phyloP scores from a whole-genome alignment of 2,888 invertebrate genomes.

The Oithona nana region DNA sequence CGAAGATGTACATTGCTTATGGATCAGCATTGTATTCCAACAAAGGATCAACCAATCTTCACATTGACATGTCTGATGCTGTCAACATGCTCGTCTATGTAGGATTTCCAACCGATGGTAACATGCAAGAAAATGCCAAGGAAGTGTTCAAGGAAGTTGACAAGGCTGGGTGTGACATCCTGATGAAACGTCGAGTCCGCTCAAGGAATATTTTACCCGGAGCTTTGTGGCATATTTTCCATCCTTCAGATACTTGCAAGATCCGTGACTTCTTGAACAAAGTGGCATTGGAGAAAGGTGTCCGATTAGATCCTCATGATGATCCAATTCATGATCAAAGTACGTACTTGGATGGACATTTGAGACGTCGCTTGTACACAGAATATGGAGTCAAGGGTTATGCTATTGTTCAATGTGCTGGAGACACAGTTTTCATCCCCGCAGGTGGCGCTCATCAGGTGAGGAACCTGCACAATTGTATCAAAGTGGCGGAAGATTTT shows the following conservation, averaged over 20 bases:
- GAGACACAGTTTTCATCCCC: slow-evolving; percentile 93
- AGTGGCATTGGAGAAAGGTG: slow-evolving; percentile 51
- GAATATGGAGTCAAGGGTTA: slow-evolving; percentile 92
- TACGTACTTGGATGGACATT: slow-evolving; percentile 72
- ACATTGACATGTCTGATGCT: slow-evolving; percentile 89
- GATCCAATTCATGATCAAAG: slow-evolving; percentile 96
- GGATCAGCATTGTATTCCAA: slow-evolving; percentile 59
- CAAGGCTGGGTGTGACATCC: slow-evolving; percentile 51
- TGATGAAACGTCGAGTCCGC: slow-evolving; percentile 58
- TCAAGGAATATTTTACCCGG: slow-evolving; percentile 65
- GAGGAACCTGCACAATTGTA: slow-evolving; percentile 84
- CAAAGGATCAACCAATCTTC: slow-evolving; percentile 87
- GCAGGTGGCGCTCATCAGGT: slow-evolving; percentile 99
- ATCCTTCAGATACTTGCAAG: slow-evolving; percentile 81
- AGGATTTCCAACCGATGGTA: slow-evolving; percentile 60
- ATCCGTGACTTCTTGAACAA: slow-evolving; percentile 76
- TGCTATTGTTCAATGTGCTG: slow-evolving; percentile 83
- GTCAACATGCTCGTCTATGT: slow-evolving; percentile 95
- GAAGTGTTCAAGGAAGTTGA: slow-evolving; percentile 21
- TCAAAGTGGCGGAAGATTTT: slow-evolving; percentile 95
- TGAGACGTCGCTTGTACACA: slow-evolving; percentile 65
- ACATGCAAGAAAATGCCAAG: slow-evolving; percentile 45
- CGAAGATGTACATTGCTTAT: slow-evolving; percentile 97
- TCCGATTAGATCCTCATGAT: slow-evolving; percentile 63
- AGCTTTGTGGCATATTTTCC: slow-evolving; percentile 95